Evolutionary conservation across 2,113 vertebrate genomes (phyloP), one percentile per base, ranked within the genome.

Genomic region (Lycaon pictus): DNA sequence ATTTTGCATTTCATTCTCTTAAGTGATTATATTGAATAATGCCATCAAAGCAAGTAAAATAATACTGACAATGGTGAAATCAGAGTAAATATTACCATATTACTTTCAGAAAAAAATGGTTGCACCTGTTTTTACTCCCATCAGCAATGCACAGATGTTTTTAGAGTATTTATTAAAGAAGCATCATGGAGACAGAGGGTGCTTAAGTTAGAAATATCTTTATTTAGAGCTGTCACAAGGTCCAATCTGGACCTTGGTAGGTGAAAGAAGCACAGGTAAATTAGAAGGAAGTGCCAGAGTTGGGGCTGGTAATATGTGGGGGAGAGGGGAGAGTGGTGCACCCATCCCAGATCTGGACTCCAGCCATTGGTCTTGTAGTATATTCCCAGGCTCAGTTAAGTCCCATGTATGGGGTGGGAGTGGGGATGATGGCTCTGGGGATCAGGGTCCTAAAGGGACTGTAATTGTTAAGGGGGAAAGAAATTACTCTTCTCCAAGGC

Each of bases 111-210:
- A 37, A 67, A 53, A 53, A 67, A 48, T 67, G 15, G 4, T 13
- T 29, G 22, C 67, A 13, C 37, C 56, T 11, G 25, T 17, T 4
- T n/a, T 32, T 22, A 23, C 37, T 16, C 12, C 37, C 29, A 51
- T 60, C 7, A 23, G 13, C 8, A 13, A 11, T 0, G 19, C 27
- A 2, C 7, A 23, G 27, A 5, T 17, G 12, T 11, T 16, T 56
- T 10, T 23, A 4, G 23, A 35, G 48, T 5, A 12, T 4, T 11
- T 27, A 32, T 16, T n/a, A 23, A 48, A 17, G 19, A n/a, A 15
- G 37, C 5, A 2, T 13, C 37, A 25, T 11, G 55, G 71, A 23
- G 56, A 77, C 19, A 25, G 55, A 25, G 7, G 35, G 69, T n/a
- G 55, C 56, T 62, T 32, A 35, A n/a, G 71, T 12, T 22, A 25